A percentile compares a stretch with the other conserved stretches of the same genome.
These are phyloP conservation scores for Helostoma temminkii DNA, from an alignment of 2,797 vertebrate species.

Conservation along the genomic window DNA sequence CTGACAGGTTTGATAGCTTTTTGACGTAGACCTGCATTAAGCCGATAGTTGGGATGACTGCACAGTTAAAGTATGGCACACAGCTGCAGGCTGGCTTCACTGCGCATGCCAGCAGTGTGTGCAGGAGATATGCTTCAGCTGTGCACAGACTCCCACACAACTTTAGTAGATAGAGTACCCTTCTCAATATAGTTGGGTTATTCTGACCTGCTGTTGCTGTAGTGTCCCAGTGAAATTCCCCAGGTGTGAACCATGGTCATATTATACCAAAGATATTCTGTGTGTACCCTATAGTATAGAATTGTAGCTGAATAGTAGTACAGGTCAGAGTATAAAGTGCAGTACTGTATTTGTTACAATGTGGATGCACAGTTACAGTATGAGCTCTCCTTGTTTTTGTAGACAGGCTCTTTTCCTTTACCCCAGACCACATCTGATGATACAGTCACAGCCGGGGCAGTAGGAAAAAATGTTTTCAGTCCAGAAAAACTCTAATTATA, in stretches of 20 bases:
- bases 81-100: background rate
- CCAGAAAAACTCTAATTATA: background rate
- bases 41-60: conserved; percentile 47
- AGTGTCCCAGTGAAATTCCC: conserved; percentile 16
- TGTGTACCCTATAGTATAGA: conserved; percentile 4
- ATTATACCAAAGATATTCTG: background rate
- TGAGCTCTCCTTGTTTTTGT: conserved; percentile 11
- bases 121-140: conserved; percentile 43
- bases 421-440: conserved; percentile 27
- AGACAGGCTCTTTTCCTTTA: conserved; percentile 11
- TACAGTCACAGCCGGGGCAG: conserved; percentile 14
- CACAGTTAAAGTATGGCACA: conserved; percentile 48
- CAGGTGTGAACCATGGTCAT: conserved; percentile 9
- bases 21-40: conserved; percentile 36
- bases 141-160: conserved; percentile 37
- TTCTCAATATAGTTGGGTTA: conserved; percentile 5
- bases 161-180: conserved; percentile 12
- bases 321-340: background rate
- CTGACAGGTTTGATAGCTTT: conserved; percentile 76
- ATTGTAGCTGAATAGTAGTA: background rate
- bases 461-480: background rate
- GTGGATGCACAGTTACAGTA: background rate
- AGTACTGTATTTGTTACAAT: background rate
- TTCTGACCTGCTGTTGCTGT: conserved; percentile 15
- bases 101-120: conserved; percentile 11